A percentile compares a stretch with the other conserved stretches of the same genome.
Evolutionary conservation across 2,797 vertebrate species (phyloP).

Genomic region (Crocodylus rhombifer): DNA sequence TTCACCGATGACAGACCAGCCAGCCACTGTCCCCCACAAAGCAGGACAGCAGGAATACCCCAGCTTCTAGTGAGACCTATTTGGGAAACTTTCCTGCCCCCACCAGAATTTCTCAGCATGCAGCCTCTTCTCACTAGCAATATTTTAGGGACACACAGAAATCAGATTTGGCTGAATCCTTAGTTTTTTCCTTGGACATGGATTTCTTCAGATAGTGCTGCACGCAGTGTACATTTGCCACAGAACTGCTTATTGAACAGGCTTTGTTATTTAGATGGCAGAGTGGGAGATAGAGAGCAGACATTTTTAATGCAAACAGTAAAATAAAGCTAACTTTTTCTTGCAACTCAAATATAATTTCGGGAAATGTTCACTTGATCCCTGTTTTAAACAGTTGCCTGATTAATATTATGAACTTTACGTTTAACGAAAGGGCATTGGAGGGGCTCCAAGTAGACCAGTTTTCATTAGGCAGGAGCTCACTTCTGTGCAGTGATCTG

Average conservation of each 20-base stretch:
- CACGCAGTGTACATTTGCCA: slow-evolving; percentile 10
- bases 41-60: slow-evolving; percentile 14
- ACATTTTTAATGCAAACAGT: neutral
- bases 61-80: slow-evolving; percentile 39
- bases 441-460: slow-evolving; percentile 67
- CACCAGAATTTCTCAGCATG: slow-evolving; percentile 56
- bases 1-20: slow-evolving; percentile 43
- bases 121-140: slow-evolving; percentile 48
- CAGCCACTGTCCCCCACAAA: slow-evolving; percentile 35
- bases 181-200: slow-evolving; percentile 2
- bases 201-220: slow-evolving; percentile 32
- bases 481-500: slow-evolving; percentile 81
- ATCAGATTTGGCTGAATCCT: slow-evolving; percentile 38
- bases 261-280: slow-evolving; percentile 5
- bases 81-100: slow-evolving; percentile 38
- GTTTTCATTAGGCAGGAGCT: slow-evolving; percentile 78
- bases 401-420: slow-evolving; percentile 80
- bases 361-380: slow-evolving; percentile 59
- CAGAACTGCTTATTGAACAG: neutral
- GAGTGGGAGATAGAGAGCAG: slow-evolving; percentile 27
- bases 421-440: slow-evolving; percentile 74
- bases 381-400: slow-evolving; percentile 67
- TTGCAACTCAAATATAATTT: slow-evolving; percentile 62
- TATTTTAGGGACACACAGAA: slow-evolving; percentile 2
- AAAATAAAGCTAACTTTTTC: slow-evolving; percentile 52